phyloP scores from a whole-genome alignment of 2,797 vertebrate genomes.

The Rhinoraja longicauda region DNA sequence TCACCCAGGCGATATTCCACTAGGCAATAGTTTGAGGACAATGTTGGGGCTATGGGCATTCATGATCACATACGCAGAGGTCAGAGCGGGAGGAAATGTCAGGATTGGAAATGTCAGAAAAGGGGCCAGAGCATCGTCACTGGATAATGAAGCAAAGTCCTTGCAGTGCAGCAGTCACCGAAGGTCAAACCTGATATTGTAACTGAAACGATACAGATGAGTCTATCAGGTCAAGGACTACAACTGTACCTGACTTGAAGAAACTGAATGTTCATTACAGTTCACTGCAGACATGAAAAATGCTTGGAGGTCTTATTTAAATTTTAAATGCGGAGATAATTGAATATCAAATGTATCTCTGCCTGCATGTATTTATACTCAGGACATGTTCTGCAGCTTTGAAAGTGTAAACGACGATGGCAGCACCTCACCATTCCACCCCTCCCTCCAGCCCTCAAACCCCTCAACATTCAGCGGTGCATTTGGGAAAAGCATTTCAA shows the following conservation, averaged over 20 bases:
- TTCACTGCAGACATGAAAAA: slow-evolving; percentile 13
- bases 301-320: background rate
- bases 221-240: slow-evolving; percentile 23
- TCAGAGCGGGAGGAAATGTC: background rate
- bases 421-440: no score
- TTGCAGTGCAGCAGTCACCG: background rate
- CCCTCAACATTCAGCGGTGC: background rate
- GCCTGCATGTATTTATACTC: background rate
- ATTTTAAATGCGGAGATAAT: slow-evolving; percentile 27
- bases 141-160: slow-evolving; percentile 24
- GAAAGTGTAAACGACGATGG: background rate
- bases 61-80: background rate
- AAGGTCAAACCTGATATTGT: slow-evolving; percentile 30
- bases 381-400: background rate
- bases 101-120: background rate
- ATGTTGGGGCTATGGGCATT: background rate
- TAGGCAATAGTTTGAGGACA: background rate
- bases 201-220: background rate
- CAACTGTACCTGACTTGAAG: slow-evolving; percentile 15
- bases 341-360: slow-evolving; percentile 27
- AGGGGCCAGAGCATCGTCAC: background rate
- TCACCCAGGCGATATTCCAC: slow-evolving; percentile 14
- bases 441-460: background rate
- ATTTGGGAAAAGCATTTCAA: background rate
- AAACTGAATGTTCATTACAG: slow-evolving; percentile 1